Conservation (phyloP, 2,888 invertebrate genomes). For the Ennomos erosarius region DNA sequence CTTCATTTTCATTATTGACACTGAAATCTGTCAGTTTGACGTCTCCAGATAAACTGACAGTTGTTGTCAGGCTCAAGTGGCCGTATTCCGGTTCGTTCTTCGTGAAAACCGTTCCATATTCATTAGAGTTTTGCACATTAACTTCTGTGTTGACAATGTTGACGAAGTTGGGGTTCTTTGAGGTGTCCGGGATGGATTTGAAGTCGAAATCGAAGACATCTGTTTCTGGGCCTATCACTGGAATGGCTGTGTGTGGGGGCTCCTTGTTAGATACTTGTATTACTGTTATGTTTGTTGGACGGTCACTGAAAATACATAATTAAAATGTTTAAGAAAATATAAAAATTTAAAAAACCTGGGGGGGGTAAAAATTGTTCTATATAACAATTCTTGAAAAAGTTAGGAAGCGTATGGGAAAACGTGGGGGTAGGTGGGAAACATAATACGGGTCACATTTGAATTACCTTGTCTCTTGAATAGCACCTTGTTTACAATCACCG, state of each 20-base stretch:
- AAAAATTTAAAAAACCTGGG: too few relatives aligned
- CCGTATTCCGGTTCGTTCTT: constrained; percentile 68
- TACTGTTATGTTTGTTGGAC: constrained; percentile 83
- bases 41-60: constrained; percentile 62
- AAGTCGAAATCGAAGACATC: constrained; percentile 72
- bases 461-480: constrained; percentile 39
- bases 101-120: constrained; percentile 68
- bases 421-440: too few relatives aligned
- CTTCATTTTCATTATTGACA: constrained; percentile 41
- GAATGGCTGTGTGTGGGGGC: constrained; percentile 76
- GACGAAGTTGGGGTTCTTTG: constrained; percentile 56
- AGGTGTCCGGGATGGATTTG: constrained; percentile 48
- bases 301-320: constrained; percentile 50
- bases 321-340: background rate
- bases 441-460: background rate
- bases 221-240: constrained; percentile 63
- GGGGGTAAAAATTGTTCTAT: too few relatives aligned
- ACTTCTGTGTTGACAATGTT: constrained; percentile 76
- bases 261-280: constrained; percentile 85
- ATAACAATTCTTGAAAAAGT: too few relatives aligned
- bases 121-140: constrained; percentile 50
- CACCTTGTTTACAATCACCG: constrained; percentile 46
- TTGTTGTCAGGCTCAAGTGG: constrained; percentile 74
- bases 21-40: constrained; percentile 42
- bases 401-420: too few relatives aligned